phyloP scores from a whole-genome alignment of 2,113 vertebrate species.

The Rutilus rutilus region DNA sequence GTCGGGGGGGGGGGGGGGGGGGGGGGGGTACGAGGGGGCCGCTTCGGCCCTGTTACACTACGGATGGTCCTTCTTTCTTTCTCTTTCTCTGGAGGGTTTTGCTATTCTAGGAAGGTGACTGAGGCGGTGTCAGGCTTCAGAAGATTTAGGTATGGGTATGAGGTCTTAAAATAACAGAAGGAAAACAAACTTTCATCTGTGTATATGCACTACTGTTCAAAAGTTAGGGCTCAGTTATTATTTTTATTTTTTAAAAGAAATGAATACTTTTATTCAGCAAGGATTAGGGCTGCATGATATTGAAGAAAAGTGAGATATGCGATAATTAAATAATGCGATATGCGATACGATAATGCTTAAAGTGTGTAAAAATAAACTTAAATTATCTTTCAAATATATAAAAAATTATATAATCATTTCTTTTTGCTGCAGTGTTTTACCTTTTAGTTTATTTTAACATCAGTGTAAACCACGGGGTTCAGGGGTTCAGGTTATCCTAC shows the following conservation, averaged over 20 bases:
- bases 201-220: neutral
- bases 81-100: constrained; percentile 38
- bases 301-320: too few relatives aligned
- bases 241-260: neutral
- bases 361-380: too few relatives aligned
- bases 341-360: too few relatives aligned
- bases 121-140: constrained; percentile 22
- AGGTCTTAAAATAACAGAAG: constrained; percentile 15
- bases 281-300: too few relatives aligned
- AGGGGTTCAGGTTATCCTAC: too few relatives aligned
- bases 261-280: neutral
- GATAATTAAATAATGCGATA: too few relatives aligned
- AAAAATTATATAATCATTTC: too few relatives aligned
- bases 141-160: neutral
- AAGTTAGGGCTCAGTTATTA: neutral
- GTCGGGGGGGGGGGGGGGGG: constrained; percentile 42
- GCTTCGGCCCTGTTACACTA: neutral
- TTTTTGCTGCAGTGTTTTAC: too few relatives aligned
- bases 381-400: too few relatives aligned
- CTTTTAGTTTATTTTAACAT: too few relatives aligned
- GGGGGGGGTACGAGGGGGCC: constrained; percentile 1
- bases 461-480: too few relatives aligned
- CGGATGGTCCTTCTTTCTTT: constrained; percentile 23
- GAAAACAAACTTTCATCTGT: neutral
- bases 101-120: neutral